Base-by-base conservation (phyloP, 2,888 invertebrate genomes). In the Ectemnius continuus region DNA sequence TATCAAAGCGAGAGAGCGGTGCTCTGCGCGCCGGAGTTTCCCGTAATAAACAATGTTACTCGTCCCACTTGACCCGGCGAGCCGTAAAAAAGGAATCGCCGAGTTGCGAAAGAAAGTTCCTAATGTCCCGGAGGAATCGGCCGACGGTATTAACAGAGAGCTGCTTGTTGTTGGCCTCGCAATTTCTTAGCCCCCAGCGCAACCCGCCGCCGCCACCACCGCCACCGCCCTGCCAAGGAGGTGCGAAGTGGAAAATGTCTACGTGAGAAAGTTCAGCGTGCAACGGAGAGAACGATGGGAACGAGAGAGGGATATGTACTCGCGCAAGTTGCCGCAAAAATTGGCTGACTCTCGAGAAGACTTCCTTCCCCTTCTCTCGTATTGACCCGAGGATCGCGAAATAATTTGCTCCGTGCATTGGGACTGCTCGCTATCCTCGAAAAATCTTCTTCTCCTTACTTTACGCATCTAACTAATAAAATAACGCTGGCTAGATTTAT, bases 81-180 rank as follows among this genome's bases (percentile, higher is more conserved):
- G 36, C 47, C 46, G 61, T 63, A 68, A 78, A 73, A 70, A 52
- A 61, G 73, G 72, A 70, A 78, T 70, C 66, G 47, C 61, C 68
- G 69, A 73, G 70, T 76, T 76, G 73, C 36, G 73, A 78, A 79
- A 75, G 73, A 69, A 79, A 75, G 68, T 71, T 73, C 36, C 45
- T 72, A 71, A 66, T 57, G 70, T 78, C 77, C 67, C 76, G 66
- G 11, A 56, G 73, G 74, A 77, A 52, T 59, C 52, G 62, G 59
- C 36, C 14, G 45, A 47, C 52, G 66, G 71, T 67, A 73, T 73
- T 77, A 73, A 70, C 70, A 23, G 64, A 61, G 67, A 73, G 36
- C 36, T 36, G 36, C 36, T 36, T 36, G 36, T 76, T 66, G 78
- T 73, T 67, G 73, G 61, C 56, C 48, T 72, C 57, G 75, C 72